Base-by-base conservation (phyloP, 1,140 invertebrate genomes). In the Drosophila mayri region DNA sequence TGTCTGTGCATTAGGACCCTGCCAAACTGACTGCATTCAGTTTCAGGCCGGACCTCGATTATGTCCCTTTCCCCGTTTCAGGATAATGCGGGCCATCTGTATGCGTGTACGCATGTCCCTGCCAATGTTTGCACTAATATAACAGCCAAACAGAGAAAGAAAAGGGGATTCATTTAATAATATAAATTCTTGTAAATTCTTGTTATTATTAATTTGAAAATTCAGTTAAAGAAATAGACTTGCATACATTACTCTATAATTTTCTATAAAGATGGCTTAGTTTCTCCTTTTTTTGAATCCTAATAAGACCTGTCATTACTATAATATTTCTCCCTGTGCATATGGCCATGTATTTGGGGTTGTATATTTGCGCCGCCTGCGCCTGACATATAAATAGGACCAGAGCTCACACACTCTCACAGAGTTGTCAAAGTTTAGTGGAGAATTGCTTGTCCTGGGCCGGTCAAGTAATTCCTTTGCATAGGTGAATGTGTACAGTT, bases 21-120 rank as follows among this genome's bases (percentile, higher is more conserved):
- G 66, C 62, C 55, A 49, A 57, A 38, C 41, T 72, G 71, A 87
- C 66, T 80, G 83, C 83, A 82, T 76, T 75, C 77, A 86, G 82
- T 86, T 86, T 70, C 62, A 59, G 71, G 63, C 60, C 32, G 37
- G 18, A 32, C 47, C 49, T 46, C 52, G 11, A 14, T 50, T 0
- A 18, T 50, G 0, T 11, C 11, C 28, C 28, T 8, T 44, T 30
- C 18, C 46, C 30, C 11, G 25, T 25, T 25, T 25, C 25, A 52
- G 50, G 70, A 79, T 88, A 85, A 88, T 88, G 85, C 85, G 86
- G 85, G 85, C 81, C 85, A 88, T 88, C 85, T 88, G 79, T 90
- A 88, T 88, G 84, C 84, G 77, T 81, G 74, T 81, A 82, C 77
- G 70, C 82, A 81, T 73, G 76, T 70, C 66, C 57, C 63, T 84